phyloP scores from a whole-genome alignment of 2,113 vertebrate species.

The Hypanus sabinus region DNA sequence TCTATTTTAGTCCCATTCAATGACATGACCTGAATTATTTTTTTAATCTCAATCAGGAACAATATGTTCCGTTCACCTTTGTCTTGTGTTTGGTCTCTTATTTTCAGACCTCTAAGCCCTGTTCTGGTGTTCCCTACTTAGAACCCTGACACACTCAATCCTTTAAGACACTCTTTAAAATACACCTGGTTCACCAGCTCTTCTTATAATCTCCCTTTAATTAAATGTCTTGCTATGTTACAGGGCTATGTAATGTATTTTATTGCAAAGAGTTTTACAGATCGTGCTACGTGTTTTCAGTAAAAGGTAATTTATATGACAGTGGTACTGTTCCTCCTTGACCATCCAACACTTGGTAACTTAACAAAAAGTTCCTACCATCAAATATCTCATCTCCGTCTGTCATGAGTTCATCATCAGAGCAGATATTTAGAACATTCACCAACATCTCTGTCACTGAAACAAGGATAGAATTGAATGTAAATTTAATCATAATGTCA shows the following conservation, averaged over 20 bases:
- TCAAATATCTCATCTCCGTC: slow-evolving; percentile 70
- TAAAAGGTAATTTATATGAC: background rate
- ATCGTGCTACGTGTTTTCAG: background rate
- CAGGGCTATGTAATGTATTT: background rate
- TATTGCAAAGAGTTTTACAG: background rate
- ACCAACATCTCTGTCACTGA: slow-evolving; percentile 73
- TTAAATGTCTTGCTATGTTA: background rate
- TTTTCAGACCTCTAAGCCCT: background rate
- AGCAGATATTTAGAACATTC: slow-evolving; percentile 72
- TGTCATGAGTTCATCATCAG: slow-evolving; percentile 69
- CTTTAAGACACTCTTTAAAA: background rate
- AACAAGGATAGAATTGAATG: background rate
- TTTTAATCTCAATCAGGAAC: background rate
- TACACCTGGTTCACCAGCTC: background rate
- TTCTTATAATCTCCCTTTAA: background rate
- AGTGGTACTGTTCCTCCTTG: background rate
- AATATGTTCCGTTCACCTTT: background rate
- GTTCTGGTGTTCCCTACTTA: background rate
- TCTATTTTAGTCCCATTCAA: background rate
- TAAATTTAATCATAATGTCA: background rate
- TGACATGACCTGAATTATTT: background rate
- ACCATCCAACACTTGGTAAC: background rate
- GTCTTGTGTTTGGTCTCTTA: background rate
- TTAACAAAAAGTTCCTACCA: slow-evolving; percentile 48
- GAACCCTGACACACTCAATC: background rate